Conservation (phyloP, 2,888 invertebrate species). For the Myopa tessellatipennis region DNA sequence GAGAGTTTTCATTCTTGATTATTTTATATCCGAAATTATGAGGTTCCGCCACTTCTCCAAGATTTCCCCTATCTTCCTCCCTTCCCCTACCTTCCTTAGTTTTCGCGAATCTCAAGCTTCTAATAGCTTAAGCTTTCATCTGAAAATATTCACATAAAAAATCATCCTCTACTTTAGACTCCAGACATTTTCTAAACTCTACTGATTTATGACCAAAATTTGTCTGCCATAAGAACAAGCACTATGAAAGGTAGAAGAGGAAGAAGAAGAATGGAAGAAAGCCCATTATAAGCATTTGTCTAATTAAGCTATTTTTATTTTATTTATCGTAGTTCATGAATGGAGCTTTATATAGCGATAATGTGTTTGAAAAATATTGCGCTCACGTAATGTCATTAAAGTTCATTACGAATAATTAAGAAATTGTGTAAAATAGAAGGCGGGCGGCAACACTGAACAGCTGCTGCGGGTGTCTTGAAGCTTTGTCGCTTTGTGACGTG, state of each 20-base stretch:
- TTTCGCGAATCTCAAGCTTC: too few relatives aligned
- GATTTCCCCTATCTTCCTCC: too few relatives aligned
- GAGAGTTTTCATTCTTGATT: too few relatives aligned
- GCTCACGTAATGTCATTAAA: slow-evolving; percentile 53
- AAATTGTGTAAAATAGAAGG: slow-evolving; percentile 37
- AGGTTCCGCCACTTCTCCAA: too few relatives aligned
- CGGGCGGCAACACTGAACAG: slow-evolving; percentile 1
- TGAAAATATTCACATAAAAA: background rate
- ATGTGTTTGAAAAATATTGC: slow-evolving; percentile 2
- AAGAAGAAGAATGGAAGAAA: background rate
- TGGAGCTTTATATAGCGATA: too few relatives aligned
- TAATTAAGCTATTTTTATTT: slow-evolving; percentile 24
- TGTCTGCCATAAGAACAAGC: background rate
- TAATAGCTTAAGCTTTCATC: too few relatives aligned
- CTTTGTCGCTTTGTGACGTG: slow-evolving; percentile 9
- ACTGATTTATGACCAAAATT: background rate
- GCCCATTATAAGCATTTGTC: slow-evolving; percentile 36
- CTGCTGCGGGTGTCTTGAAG: background rate
- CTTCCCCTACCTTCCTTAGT: too few relatives aligned
- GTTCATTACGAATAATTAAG: slow-evolving; percentile 54
- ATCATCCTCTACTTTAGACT: background rate
- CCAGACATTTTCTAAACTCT: background rate
- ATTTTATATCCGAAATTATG: too few relatives aligned
- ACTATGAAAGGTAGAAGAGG: background rate
- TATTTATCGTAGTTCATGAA: too few relatives aligned